These are phyloP conservation scores for Cryptoleucopteryx plumbea DNA, from an alignment of 2,113 vertebrate genomes.

Conservation along the genomic window DNA sequence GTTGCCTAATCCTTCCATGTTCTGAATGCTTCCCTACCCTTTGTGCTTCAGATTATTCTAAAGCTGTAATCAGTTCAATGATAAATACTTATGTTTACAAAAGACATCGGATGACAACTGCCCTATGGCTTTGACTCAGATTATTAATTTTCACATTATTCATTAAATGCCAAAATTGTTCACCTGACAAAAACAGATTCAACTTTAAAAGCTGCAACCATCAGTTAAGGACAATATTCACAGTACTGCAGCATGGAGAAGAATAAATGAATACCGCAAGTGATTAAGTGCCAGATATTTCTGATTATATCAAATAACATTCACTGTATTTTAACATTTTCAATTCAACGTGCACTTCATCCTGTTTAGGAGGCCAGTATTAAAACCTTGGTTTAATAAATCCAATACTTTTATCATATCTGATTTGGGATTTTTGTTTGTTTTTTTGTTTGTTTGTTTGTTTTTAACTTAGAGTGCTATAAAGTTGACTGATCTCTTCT, in stretches of 20 bases:
- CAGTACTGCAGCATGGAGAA: not conserved
- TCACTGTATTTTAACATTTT: not conserved
- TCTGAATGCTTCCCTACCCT: not conserved
- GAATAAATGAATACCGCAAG: not conserved
- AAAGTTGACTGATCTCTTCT: not conserved
- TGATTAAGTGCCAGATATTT: not conserved
- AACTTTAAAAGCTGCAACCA: conserved; percentile 27
- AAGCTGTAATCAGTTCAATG: not conserved
- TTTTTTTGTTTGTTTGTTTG: not conserved
- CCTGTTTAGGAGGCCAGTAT: not conserved
- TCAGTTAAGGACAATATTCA: conserved; percentile 43
- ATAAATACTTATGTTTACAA: conserved; percentile 56
- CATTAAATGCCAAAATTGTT: conserved; percentile 54
- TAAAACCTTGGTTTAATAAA: not conserved
- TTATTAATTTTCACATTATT: conserved; percentile 43
- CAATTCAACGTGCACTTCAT: not conserved
- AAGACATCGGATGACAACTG: not conserved
- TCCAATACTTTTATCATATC: not conserved
- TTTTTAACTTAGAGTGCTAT: not conserved
- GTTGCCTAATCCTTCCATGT: not conserved
- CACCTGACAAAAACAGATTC: conserved; percentile 49
- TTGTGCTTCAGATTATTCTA: not conserved
- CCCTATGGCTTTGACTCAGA: conserved; percentile 32
- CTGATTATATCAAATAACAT: not conserved
- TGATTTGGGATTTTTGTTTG: not conserved